Evolutionary conservation across 37 sponge, comb jelly and placozoan genomes (phyloP), one percentile per base, ranked within the genome.

Genomic region (Crambe crambe): DNA sequence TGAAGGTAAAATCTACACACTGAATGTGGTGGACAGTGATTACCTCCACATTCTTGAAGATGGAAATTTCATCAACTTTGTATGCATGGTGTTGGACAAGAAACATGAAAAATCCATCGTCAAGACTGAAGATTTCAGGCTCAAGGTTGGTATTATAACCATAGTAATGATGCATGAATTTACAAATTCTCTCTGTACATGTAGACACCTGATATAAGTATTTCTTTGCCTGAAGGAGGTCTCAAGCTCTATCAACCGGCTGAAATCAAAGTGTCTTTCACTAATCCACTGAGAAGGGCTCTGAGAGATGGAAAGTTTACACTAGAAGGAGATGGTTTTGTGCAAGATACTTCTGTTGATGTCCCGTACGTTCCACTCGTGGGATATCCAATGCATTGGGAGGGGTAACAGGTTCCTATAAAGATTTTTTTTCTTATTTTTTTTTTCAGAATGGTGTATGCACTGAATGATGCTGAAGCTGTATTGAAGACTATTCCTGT

Each of bases 1-100:
- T 65, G 27, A 8, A 85, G 85, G 32, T 42, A 70, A 71, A 25
- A 25, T 30, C 12, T 58, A 64, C 20, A 62, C 59, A 44, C 22
- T 85, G 63, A 4, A 9, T 2, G 72, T 85, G 34, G n/a, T 41
- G 30, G 26, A 76, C 31, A 27, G 1, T 0, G 85, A 85, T 70
- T 85, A 85, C 78, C 85, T 77, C 6, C 56, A 58, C 18, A 76
- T 77, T 23, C 18, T 70, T 44, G 78, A 77, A 32, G 85, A 77
- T 70, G 85, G 78, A 41, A 70, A 77, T 70, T 77, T 77, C 44
- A 62, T 85, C 29, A 38, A 85, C 29, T 85, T 85, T 77, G 85
- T 85, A 38, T 70, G 78, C 85, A 85, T 85, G 72, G 78, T 39
- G 12, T 18, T 39, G 0, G 59, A 29, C 21, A 12, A 57, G 1